These are phyloP conservation scores for Rhagophthalmus giganteus DNA, from an alignment of 2,888 invertebrate species.

Conservation along the genomic window DNA sequence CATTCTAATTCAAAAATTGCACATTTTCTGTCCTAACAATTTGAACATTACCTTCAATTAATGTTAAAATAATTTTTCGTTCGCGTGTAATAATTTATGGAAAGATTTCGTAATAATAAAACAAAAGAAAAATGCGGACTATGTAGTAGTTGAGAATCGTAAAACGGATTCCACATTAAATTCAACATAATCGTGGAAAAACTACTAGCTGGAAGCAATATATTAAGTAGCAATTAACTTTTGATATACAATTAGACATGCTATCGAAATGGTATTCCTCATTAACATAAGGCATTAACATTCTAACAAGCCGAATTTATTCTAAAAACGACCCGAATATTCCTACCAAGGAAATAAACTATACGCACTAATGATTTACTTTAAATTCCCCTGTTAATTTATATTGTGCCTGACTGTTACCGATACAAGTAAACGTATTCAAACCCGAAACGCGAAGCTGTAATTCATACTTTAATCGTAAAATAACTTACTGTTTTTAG, in stretches of 20 bases:
- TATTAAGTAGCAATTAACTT: slow-evolving; percentile 28
- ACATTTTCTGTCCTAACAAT: no score
- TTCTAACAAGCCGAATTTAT: slow-evolving; percentile 31
- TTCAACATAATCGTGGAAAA: slow-evolving; percentile 17
- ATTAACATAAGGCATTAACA: slow-evolving; percentile 34
- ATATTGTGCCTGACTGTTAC: slow-evolving; percentile 39
- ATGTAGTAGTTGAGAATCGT: slow-evolving; percentile 11
- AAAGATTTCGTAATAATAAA: slow-evolving; percentile 4
- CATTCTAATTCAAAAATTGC: no score
- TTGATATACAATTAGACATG: slow-evolving; percentile 31
- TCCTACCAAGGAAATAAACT: slow-evolving; percentile 25
- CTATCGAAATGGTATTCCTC: slow-evolving; percentile 29
- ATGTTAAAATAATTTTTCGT: slow-evolving; percentile 1
- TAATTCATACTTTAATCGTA: slow-evolving; percentile 35
- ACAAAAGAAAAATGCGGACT: slow-evolving; percentile 7
- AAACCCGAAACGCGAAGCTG: slow-evolving; percentile 34
- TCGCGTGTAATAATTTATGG: slow-evolving; percentile 4
- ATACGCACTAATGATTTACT: slow-evolving; percentile 33
- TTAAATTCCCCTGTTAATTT: slow-evolving; percentile 35
- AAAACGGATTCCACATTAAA: slow-evolving; percentile 18
- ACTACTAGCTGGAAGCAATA: slow-evolving; percentile 14
- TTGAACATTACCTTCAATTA: no score
- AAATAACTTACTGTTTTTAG: slow-evolving; percentile 34
- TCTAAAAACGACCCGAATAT: slow-evolving; percentile 27
- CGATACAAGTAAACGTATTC: slow-evolving; percentile 34